phyloP scores from a whole-genome alignment of 2,888 invertebrate species.

The Drosophila siamana region DNA sequence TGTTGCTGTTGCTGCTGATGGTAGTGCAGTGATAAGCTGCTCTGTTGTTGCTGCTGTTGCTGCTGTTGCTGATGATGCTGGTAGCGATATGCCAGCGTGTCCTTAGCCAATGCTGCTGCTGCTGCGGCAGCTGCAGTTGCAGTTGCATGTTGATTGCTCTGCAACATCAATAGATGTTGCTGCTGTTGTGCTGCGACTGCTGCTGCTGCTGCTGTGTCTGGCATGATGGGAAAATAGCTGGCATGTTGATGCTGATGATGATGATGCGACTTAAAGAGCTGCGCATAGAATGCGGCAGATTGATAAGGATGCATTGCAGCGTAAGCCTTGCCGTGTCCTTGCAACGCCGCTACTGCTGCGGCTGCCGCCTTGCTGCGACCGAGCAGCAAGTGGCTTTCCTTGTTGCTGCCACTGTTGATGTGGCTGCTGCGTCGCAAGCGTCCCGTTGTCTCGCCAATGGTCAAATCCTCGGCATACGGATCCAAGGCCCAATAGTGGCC shows the following conservation, averaged over 20 bases:
- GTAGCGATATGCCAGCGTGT: conserved; percentile 25
- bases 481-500: conserved; percentile 99
- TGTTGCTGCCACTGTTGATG: conserved; percentile 35
- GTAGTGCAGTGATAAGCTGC: conserved; percentile 42
- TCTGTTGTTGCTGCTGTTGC: conserved; percentile 35
- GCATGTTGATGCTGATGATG: conserved; percentile 52
- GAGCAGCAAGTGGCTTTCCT: conserved; percentile 35
- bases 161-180: conserved; percentile 39
- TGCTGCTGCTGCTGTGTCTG: conserved; percentile 39
- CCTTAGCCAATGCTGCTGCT: conserved; percentile 7
- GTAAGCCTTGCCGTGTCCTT: conserved; percentile 39
- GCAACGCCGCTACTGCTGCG: conserved; percentile 11
- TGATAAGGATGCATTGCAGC: conserved; percentile 67
- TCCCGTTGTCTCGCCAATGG: conserved; percentile 98
- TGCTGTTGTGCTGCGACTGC: conserved; percentile 16
- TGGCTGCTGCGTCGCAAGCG: conserved; percentile 90
- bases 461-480: conserved; percentile 97
- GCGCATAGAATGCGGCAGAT: conserved; percentile 45
- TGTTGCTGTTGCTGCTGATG: conserved; percentile 45
- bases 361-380: conserved; percentile 33
- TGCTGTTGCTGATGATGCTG: conserved; percentile 39
- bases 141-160: conserved; percentile 28
- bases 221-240: conserved; percentile 75
- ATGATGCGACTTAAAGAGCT: conserved; percentile 48
- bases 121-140: conserved; percentile 17